These are phyloP conservation scores for Anagrus nilaparvatae DNA, from an alignment of 1,140 invertebrate genomes.

Conservation along the genomic window DNA sequence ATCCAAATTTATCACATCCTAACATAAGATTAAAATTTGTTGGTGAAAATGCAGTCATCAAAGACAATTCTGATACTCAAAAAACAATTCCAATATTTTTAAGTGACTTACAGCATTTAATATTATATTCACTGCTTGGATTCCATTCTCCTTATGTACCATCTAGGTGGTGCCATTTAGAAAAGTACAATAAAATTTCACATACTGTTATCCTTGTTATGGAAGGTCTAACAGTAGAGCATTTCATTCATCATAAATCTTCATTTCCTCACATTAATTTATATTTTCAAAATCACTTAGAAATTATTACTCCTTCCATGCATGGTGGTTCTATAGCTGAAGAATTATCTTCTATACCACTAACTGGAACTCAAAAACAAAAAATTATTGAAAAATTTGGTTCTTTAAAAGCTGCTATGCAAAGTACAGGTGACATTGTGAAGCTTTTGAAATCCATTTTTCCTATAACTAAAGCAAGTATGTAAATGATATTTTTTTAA, in stretches of 20 bases:
- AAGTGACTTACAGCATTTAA: slow-evolving; percentile 70
- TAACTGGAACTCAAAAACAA: slow-evolving; percentile 56
- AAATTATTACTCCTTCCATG: slow-evolving; percentile 60
- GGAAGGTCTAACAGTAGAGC: slow-evolving; percentile 63
- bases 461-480: slow-evolving; percentile 45
- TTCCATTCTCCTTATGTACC: slow-evolving; percentile 56
- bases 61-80: slow-evolving; percentile 30
- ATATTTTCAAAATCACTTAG: slow-evolving; percentile 54
- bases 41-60: slow-evolving; percentile 50
- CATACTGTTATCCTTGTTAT: slow-evolving; percentile 64
- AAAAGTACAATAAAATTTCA: slow-evolving; percentile 52
- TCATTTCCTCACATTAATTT: slow-evolving; percentile 47
- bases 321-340: slow-evolving; percentile 60
- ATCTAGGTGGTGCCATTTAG: slow-evolving; percentile 70
- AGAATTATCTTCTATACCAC: slow-evolving; percentile 63
- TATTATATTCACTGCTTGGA: slow-evolving; percentile 64
- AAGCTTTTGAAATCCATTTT: slow-evolving; percentile 56
- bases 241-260: slow-evolving; percentile 55
- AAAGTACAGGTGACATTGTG: slow-evolving; percentile 55
- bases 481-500: no score
- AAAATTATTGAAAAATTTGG: slow-evolving; percentile 56
- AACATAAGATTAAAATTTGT: slow-evolving; percentile 48
- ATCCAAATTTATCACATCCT: slow-evolving; percentile 43
- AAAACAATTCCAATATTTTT: slow-evolving; percentile 65
- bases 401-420: slow-evolving; percentile 53